A percentile compares a stretch with the other conserved stretches of the same genome.
These are phyloP conservation scores for Pollenia labialis DNA, from an alignment of 2,888 invertebrate species.

Conservation along the genomic window DNA sequence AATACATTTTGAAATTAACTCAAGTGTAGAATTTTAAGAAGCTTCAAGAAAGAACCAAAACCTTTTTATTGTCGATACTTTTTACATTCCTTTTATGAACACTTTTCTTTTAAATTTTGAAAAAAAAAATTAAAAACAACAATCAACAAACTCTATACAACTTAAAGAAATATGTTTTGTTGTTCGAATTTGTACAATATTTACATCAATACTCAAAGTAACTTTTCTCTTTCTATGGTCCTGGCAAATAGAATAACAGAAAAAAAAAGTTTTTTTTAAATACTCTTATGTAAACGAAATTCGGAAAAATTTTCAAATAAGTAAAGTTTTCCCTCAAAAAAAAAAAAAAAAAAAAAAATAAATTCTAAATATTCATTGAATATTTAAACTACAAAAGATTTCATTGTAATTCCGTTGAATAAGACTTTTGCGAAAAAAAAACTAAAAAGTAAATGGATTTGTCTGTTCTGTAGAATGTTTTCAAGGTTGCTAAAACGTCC, in stretches of 20 bases:
- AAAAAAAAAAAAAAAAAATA: no score
- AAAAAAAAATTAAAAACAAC: background rate
- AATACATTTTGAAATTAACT: conserved; percentile 40
- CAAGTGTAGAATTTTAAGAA: conserved; percentile 58
- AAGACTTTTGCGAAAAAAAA: background rate
- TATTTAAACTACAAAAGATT: conserved; percentile 55
- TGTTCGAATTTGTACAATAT: conserved; percentile 21
- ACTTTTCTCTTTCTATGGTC: conserved; percentile 29
- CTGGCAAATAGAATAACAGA: background rate
- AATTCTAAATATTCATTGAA: conserved; percentile 65
- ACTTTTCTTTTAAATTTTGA: background rate
- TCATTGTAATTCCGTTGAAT: conserved; percentile 7
- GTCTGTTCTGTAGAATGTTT: background rate
- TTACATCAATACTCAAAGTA: conserved; percentile 53
- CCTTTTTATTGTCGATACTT: background rate
- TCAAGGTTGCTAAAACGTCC: background rate
- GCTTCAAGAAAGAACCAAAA: conserved; percentile 4
- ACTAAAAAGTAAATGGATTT: background rate
- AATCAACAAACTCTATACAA: background rate
- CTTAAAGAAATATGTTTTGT: conserved; percentile 14
- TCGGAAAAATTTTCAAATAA: conserved; percentile 8
- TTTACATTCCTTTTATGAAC: background rate
- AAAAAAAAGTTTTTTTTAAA: conserved; percentile 5
- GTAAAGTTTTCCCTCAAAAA: background rate
- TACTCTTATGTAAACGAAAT: conserved; percentile 3